phyloP scores from a whole-genome alignment of 2,888 invertebrate species.

The Lasioglossum vierecki region DNA sequence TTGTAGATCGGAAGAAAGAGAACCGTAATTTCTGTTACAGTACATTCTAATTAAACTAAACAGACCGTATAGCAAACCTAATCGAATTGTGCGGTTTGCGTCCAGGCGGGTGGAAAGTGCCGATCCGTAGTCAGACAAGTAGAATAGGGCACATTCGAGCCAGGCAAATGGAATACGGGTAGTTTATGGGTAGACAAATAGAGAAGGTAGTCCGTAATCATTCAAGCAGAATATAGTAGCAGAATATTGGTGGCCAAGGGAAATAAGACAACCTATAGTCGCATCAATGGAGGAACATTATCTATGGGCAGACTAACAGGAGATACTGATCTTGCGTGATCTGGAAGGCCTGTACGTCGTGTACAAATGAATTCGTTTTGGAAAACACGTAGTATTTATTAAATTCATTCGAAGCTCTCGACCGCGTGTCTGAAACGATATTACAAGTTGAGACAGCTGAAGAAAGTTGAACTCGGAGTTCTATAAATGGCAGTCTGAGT shows the following conservation, averaged over 20 bases:
- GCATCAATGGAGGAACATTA: background rate
- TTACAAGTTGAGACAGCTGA: background rate
- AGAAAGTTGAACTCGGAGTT: background rate
- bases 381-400: background rate
- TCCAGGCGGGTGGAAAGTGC: background rate
- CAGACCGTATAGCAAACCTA: background rate
- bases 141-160: background rate
- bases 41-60: background rate
- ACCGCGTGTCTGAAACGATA: background rate
- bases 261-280: background rate
- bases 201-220: background rate
- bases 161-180: background rate
- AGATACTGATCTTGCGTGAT: too few relatives aligned
- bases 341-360: too few relatives aligned
- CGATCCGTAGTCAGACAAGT: background rate
- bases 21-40: background rate
- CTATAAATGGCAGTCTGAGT: background rate
- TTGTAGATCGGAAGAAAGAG: background rate
- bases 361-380: too few relatives aligned
- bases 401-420: background rate
- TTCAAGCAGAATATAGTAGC: background rate
- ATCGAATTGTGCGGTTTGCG: background rate
- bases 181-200: background rate
- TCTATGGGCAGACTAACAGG: background rate
- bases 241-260: background rate